phyloP scores from a whole-genome alignment of 2,888 invertebrate genomes.

The Trachelus tabidus region DNA sequence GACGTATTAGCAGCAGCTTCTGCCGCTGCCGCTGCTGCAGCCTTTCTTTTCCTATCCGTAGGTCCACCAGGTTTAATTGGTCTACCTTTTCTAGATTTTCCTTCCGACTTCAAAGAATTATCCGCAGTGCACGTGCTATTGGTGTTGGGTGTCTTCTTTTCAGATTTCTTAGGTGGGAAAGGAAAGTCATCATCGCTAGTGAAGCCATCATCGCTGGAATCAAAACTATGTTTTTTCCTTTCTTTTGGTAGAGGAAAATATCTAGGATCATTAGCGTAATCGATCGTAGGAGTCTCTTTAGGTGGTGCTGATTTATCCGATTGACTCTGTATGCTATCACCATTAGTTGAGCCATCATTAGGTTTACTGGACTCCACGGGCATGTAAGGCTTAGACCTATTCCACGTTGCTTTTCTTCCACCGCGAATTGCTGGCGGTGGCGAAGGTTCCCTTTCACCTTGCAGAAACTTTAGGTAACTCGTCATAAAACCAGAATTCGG shows the following conservation, averaged over 20 bases:
- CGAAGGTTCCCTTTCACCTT: slow-evolving; percentile 84
- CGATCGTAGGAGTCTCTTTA: slow-evolving; percentile 68
- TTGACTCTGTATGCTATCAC: slow-evolving; percentile 15
- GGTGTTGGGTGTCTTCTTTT: slow-evolving; percentile 40
- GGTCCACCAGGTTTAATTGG: slow-evolving; percentile 67
- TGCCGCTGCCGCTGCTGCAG: slow-evolving; percentile 58
- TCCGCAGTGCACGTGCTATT: slow-evolving; percentile 21
- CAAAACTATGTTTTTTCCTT: slow-evolving; percentile 75
- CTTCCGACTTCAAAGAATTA: slow-evolving; percentile 39
- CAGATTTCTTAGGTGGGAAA: slow-evolving; percentile 52
- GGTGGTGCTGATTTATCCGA: slow-evolving; percentile 41
- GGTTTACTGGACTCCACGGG: slow-evolving; percentile 44
- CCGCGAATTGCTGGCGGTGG: slow-evolving; percentile 79
- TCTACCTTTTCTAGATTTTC: slow-evolving; percentile 62
- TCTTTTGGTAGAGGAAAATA: slow-evolving; percentile 81
- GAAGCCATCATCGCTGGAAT: slow-evolving; percentile 75
- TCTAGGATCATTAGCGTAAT: slow-evolving; percentile 74
- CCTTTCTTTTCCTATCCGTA: slow-evolving; percentile 63
- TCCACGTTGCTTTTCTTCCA: slow-evolving; percentile 77
- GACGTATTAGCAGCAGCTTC: slow-evolving; percentile 30
- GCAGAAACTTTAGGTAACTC: slow-evolving; percentile 86
- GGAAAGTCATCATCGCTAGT: slow-evolving; percentile 69
- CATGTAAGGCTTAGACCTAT: slow-evolving; percentile 65
- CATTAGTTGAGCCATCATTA: slow-evolving; percentile 35
- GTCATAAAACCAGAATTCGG: slow-evolving; percentile 85